phyloP scores from a whole-genome alignment of 2,113 vertebrate genomes.

The Ia io region DNA sequence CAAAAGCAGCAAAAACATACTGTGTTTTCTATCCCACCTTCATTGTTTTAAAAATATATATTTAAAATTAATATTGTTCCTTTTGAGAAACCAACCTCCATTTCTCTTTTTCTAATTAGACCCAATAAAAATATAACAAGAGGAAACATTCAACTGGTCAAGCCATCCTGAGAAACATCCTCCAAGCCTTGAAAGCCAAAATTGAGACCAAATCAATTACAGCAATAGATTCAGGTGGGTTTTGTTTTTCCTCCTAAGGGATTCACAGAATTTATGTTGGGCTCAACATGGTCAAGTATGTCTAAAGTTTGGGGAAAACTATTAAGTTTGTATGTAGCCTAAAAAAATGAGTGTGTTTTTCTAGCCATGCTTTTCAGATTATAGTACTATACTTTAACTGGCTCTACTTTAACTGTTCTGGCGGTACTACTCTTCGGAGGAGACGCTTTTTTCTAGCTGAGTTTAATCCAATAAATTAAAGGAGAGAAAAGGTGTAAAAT shows the following conservation, averaged over 20 bases:
- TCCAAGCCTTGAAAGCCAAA: neutral
- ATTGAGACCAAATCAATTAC: neutral
- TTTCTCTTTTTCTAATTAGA: neutral
- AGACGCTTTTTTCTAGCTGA: slow-evolving; percentile 49
- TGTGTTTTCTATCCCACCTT: neutral
- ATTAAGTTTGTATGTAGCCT: slow-evolving; percentile 33
- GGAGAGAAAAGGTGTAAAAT: neutral
- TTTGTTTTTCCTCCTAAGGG: neutral
- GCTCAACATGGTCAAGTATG: slow-evolving; percentile 38
- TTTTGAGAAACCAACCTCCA: neutral
- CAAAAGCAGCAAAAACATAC: neutral
- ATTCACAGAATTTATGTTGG: neutral
- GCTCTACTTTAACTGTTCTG: neutral
- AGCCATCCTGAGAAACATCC: neutral
- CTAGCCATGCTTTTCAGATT: slow-evolving; percentile 36
- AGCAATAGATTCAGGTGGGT: neutral
- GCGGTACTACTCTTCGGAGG: neutral
- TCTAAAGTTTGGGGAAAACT: neutral
- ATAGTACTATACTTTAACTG: neutral
- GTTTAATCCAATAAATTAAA: slow-evolving; percentile 56
- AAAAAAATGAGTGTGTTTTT: slow-evolving; percentile 29
- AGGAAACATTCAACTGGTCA: neutral
- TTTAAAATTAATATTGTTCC: neutral
- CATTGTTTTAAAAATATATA: neutral
- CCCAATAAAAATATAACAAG: neutral